These are phyloP conservation scores for Helarctos malayanus DNA, from an alignment of 2,797 vertebrate species.

Conservation along the genomic window DNA sequence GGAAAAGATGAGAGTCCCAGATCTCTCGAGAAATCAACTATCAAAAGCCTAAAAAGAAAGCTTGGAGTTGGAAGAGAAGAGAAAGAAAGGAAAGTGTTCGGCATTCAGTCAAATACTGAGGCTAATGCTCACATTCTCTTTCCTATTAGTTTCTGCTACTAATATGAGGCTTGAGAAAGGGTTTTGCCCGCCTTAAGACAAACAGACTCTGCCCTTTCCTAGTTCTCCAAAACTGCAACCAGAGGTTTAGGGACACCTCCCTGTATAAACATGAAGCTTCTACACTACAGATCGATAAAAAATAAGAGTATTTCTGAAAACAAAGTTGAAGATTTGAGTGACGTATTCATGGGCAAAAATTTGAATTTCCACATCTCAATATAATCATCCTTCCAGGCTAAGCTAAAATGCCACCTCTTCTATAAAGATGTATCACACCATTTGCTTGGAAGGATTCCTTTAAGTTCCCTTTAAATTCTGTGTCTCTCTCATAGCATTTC, in stretches of 20 bases:
- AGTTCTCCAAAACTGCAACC: background rate
- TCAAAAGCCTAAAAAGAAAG: background rate
- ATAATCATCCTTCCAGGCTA: background rate
- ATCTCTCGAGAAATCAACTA: background rate
- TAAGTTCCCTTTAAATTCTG: background rate
- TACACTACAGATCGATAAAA: background rate
- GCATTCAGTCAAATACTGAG: background rate
- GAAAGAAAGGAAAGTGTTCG: background rate
- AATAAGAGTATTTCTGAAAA: background rate
- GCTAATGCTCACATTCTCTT: background rate
- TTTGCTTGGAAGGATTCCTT: constrained; percentile 22
- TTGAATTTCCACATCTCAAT: constrained; percentile 15
- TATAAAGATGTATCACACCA: constrained; percentile 41
- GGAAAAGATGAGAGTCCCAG: background rate
- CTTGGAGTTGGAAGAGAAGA: background rate
- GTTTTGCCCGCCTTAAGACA: constrained; percentile 23
- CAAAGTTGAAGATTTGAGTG: background rate
- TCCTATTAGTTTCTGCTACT: background rate
- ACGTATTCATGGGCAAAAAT: constrained; percentile 15
- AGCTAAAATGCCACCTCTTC: constrained; percentile 41
- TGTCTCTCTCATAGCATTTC: background rate
- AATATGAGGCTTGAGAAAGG: background rate
- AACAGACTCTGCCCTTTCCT: background rate
- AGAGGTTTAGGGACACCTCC: background rate
- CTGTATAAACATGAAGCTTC: background rate